phyloP scores from a whole-genome alignment of 2,797 vertebrate genomes.

The Takifugu rubripes region DNA sequence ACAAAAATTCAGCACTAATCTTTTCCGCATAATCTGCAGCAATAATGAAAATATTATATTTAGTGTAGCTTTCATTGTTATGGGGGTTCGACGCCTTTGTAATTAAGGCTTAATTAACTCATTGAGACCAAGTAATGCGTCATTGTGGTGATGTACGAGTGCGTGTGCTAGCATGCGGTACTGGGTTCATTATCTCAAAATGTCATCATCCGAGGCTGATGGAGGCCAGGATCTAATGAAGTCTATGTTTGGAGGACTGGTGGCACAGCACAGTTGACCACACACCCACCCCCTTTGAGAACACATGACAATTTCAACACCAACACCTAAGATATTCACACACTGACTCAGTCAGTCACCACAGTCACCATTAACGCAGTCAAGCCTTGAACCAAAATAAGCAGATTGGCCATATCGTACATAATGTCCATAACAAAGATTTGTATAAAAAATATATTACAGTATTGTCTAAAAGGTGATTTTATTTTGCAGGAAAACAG shows the following conservation, averaged over 20 bases:
- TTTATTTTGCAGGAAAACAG: slow-evolving; percentile 3
- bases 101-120: slow-evolving; percentile 53
- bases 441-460: too few relatives aligned
- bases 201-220: slow-evolving; percentile 15
- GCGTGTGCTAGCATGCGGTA: neutral
- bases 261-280: slow-evolving; percentile 15
- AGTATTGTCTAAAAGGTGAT: too few relatives aligned
- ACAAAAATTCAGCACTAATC: slow-evolving; percentile 9
- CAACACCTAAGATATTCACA: too few relatives aligned
- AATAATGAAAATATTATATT: slow-evolving; percentile 43
- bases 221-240: slow-evolving; percentile 7
- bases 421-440: too few relatives aligned
- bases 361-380: too few relatives aligned
- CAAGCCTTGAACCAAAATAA: too few relatives aligned
- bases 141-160: slow-evolving; percentile 12
- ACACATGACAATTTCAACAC: slow-evolving; percentile 24
- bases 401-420: too few relatives aligned
- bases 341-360: too few relatives aligned
- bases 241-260: slow-evolving; percentile 1
- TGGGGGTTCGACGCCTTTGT: slow-evolving; percentile 25
- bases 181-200: slow-evolving; percentile 26
- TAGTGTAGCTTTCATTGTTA: slow-evolving; percentile 27
- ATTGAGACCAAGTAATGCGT: slow-evolving; percentile 29
- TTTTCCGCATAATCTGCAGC: slow-evolving; percentile 28
- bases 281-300: slow-evolving; percentile 16